These are phyloP conservation scores for Notolepis coatsorum DNA, from an alignment of 2,797 vertebrate species.

Conservation along the genomic window DNA sequence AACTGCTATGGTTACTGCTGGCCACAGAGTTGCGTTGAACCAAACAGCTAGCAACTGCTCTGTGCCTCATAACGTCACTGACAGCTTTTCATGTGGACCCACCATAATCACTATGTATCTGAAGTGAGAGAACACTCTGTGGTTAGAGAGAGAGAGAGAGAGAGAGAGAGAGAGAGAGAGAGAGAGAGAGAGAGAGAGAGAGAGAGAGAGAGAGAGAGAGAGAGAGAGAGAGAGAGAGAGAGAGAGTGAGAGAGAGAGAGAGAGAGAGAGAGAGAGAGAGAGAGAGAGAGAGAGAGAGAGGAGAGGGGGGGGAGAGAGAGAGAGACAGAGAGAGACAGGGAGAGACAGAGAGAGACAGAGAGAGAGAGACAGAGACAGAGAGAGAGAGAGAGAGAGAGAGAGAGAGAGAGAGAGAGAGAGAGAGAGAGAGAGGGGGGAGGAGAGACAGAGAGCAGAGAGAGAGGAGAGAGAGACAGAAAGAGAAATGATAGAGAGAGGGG, in stretches of 20 bases:
- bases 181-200: conserved; percentile 2
- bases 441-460: too few relatives aligned
- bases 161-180: not conserved
- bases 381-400: not conserved
- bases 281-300: conserved; percentile 20
- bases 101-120: conserved; percentile 69
- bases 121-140: conserved; percentile 63
- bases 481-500: not conserved
- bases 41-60: conserved; percentile 48
- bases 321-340: not conserved
- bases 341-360: not conserved
- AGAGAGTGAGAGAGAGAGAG: not conserved
- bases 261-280: conserved; percentile 11
- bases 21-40: conserved; percentile 54
- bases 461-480: not conserved
- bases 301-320: conserved; percentile 19
- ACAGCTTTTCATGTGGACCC: conserved; percentile 66
- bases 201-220: conserved; percentile 15
- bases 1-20: conserved; percentile 60
- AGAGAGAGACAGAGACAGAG: not conserved
- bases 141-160: conserved; percentile 38
- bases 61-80: conserved; percentile 70
- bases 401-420: not conserved
- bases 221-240: conserved; percentile 1
- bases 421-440: not conserved